Base-by-base conservation (phyloP, 1,140 invertebrate species). In the Pachypsylla venusta region DNA sequence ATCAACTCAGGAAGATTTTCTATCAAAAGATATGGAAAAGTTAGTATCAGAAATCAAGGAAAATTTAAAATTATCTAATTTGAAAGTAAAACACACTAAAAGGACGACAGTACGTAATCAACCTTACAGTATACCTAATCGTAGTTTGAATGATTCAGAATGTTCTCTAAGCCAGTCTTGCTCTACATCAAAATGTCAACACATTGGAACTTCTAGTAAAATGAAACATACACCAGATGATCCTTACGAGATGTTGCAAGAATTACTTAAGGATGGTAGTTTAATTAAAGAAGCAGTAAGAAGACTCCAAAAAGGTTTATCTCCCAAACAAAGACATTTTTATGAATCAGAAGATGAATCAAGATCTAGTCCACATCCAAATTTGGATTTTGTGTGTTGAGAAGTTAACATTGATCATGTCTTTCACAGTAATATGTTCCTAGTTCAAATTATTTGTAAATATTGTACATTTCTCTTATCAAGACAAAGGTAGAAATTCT, bases 221-320 rank as follows among this genome's bases (percentile, higher is more conserved):
- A 30, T 25, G 27, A 61, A 48, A 48, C n/a, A 48, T 19, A 48
- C 4, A 27, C 67, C 72, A 53, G 76, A 82, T 28, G 79, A 83
- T 66, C 80, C 81, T 0, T 84, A 83, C 67, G 79, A 81, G 68
- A 69, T 82, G 54, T 70, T 84, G 22, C 80, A 83, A 63, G 78
- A 76, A 58, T 66, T 83, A 19, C 67, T 84, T 16, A 72, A 77
- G 35, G 77, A 81, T 60, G 81, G 81, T 40, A 78, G 77, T 59
- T 72, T 83, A n/a, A 83, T 84, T 30, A 83, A 81, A 64, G 82
- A 84, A 68, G 82, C 83, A 3, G 82, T 84, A 1, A 75, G 81
- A 58, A 74, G 82, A 65, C 68, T 85, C 13, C 78, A 80, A 64
- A 68, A 74, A 35, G 76, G 76, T 54, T 67, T 78, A 54, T 70